A percentile compares a stretch with the other conserved stretches of the same genome.
These are phyloP conservation scores for Tetanocera ferruginea DNA, from an alignment of 2,888 invertebrate species.

Conservation along the genomic window DNA sequence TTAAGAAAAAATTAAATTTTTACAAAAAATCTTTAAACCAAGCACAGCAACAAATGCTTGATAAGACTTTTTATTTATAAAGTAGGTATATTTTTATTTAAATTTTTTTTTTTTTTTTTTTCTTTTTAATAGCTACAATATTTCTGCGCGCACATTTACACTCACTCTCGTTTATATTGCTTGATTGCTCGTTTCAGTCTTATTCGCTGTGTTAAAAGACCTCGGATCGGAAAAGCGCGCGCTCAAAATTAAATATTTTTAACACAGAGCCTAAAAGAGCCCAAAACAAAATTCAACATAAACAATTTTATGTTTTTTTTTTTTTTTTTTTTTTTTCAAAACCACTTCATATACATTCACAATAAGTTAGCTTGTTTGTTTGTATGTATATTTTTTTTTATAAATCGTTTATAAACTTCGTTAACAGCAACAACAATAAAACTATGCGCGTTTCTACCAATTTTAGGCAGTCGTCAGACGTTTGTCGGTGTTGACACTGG, in stretches of 20 bases:
- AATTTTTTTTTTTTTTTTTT: neutral
- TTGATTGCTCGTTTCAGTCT: neutral
- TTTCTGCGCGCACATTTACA: neutral
- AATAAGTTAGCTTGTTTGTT: too few species aligned
- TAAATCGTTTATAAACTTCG: neutral
- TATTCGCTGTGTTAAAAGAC: neutral
- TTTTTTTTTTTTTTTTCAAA: too few species aligned
- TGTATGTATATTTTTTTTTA: neutral
- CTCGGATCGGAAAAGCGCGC: neutral
- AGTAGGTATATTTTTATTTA: neutral
- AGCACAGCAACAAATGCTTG: neutral
- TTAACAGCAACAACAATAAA: neutral
- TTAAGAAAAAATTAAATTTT: too few species aligned
- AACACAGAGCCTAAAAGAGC: too few species aligned
- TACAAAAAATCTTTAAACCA: too few species aligned
- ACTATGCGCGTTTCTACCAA: neutral
- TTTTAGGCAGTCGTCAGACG: neutral
- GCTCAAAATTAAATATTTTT: neutral
- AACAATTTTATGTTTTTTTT: too few species aligned
- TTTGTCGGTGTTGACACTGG: slow-evolving; percentile 15
- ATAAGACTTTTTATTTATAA: neutral
- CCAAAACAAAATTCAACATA: too few species aligned
- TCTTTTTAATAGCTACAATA: neutral
- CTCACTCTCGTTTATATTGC: neutral
- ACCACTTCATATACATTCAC: too few species aligned